Conservation (phyloP, 2,888 invertebrate species). For the Cheilosia vernalis region DNA sequence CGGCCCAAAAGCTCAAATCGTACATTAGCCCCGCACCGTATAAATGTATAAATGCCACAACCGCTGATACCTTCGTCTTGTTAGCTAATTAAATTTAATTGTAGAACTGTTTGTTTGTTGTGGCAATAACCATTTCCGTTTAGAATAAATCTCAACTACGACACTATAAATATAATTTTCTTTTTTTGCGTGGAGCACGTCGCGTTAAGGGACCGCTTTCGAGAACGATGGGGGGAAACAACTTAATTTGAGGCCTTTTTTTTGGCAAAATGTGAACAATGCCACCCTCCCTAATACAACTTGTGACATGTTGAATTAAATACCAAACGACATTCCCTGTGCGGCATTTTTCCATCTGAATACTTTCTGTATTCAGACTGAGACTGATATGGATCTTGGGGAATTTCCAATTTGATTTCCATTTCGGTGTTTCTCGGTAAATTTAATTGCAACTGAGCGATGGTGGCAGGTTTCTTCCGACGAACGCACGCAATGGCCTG, state of each 20-base stretch:
- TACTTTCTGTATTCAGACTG: constrained; percentile 15
- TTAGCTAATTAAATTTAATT: constrained; percentile 73
- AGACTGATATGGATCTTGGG: constrained; percentile 62
- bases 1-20: constrained; percentile 7
- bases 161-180: neutral
- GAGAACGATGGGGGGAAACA: neutral
- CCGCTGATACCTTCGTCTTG: constrained; percentile 62
- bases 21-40: constrained; percentile 26
- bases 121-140: constrained; percentile 74
- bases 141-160: constrained; percentile 65
- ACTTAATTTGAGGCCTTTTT: constrained; percentile 26
- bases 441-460: constrained; percentile 63
- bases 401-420: constrained; percentile 70
- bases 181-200: constrained; percentile 5
- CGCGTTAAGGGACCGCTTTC: constrained; percentile 7
- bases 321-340: constrained; percentile 39
- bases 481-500: constrained; percentile 45
- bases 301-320: constrained; percentile 73
- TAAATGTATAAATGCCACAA: constrained; percentile 46
- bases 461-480: constrained; percentile 7
- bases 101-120: constrained; percentile 69
- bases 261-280: constrained; percentile 61
- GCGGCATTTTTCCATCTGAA: constrained; percentile 49
- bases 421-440: constrained; percentile 50
- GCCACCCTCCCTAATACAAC: constrained; percentile 61